Percentiles rank a stretch among this genome's conserved stretches.
These are phyloP conservation scores for Poecilia latipinna DNA, from an alignment of 2,113 vertebrate genomes.

Conservation along the genomic window DNA sequence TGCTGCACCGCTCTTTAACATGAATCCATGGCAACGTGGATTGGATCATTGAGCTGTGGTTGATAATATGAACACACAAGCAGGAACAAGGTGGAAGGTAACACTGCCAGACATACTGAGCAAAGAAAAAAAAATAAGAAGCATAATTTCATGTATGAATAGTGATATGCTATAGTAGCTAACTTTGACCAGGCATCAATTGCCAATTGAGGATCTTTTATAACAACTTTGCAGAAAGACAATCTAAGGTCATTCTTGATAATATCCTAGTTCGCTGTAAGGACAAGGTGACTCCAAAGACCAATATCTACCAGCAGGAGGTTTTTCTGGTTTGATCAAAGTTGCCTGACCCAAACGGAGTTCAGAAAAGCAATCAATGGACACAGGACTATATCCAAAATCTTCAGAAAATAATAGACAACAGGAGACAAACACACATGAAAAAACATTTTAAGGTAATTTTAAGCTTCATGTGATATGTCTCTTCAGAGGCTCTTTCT, in stretches of 20 bases:
- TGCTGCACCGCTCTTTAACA: not conserved
- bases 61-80: not conserved
- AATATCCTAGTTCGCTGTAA: too few relatives aligned
- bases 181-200: not conserved
- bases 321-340: not conserved
- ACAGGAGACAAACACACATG: not conserved
- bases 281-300: not conserved
- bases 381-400: too few relatives aligned
- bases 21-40: not conserved
- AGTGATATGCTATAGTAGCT: too few relatives aligned
- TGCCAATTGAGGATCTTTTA: not conserved
- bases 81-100: too few relatives aligned
- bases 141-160: too few relatives aligned
- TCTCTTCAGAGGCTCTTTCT: too few relatives aligned
- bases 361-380: not conserved
- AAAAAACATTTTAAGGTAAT: not conserved
- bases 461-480: not conserved
- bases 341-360: not conserved
- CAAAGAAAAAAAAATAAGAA: too few relatives aligned
- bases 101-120: too few relatives aligned
- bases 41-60: not conserved
- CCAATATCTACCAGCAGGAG: not conserved
- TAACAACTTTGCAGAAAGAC: not conserved
- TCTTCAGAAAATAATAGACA: not conserved
- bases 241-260: too few relatives aligned